Evolutionary conservation across 2,888 invertebrate genomes (phyloP), one percentile per base, ranked within the genome.

Genomic region (Apamea monoglypha): DNA sequence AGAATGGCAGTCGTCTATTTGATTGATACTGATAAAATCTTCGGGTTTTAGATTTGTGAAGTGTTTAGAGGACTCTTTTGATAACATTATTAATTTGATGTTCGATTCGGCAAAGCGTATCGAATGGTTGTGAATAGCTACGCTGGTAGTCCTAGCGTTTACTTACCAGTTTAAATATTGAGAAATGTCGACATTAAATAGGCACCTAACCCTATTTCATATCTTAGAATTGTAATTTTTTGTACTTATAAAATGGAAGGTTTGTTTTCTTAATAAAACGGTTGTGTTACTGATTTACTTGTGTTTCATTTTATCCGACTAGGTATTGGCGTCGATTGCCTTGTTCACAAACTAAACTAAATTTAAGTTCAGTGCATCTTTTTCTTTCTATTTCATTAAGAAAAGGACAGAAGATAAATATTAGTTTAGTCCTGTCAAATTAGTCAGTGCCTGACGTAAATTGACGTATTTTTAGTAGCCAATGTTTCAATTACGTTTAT

Each of bases 181-280:
- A 70, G 8, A 50, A 53, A 32, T 25, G 1, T 29, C 16, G 18
- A 21, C 21, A 16, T 32, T 4, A 56, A n/a, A 18, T 10, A 61
- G 44, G 14, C 18, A n/a, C 47, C 47, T 7, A 18, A 53, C n/a
- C 40, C 36, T 2, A 50, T 14, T 40, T 56, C 32, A 12, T 56
- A 10, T 6, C 25, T 10, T 67, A 75, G n/a, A 32, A 75, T 36
- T 29, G 59, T 81, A 81, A 29, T 61, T 64, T 81, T 81, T 71
- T 81, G 61, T 78, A 81, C 76, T 82, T 68, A 18, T 59, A 56
- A 66, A 81, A 56, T 70, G 73, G 67, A 70, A n/a, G 25, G 18
- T 68, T 40, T 81, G 71, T 76, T 81, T 76, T 71, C 44, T 16
- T 78, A 78, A 78, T 78, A 78, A 80, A 79, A 79, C n/a, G 47